A percentile compares a stretch with the other conserved stretches of the same genome.
Conservation (phyloP, 2,888 invertebrate genomes). For the Apamea epomidion region DNA sequence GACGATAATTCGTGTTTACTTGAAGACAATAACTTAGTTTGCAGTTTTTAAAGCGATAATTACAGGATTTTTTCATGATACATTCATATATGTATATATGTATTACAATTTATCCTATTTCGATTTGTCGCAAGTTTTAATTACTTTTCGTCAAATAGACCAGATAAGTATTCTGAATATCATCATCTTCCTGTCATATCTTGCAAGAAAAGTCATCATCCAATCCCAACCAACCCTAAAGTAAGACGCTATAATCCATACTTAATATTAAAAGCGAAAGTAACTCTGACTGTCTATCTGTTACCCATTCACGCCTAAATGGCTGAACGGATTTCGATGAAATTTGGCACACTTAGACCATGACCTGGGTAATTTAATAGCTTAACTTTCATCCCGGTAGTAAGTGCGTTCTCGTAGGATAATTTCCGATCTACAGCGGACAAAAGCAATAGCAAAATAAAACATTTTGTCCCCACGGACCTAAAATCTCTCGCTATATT, state of each 20-base stretch:
- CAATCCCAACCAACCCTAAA: background rate
- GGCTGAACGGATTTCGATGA: background rate
- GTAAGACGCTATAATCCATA: background rate
- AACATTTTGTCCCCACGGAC: background rate
- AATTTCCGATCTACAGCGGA: background rate
- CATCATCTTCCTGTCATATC: background rate
- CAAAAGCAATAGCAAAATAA: background rate
- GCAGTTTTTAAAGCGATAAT: no score
- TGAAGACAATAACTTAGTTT: no score
- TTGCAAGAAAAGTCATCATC: background rate
- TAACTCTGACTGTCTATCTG: no score
- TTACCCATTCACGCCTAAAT: no score
- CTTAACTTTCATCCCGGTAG: background rate
- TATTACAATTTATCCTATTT: no score
- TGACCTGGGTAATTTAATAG: no score
- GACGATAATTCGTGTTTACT: no score
- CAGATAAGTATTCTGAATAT: background rate
- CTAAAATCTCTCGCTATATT: slow-evolving; percentile 8
- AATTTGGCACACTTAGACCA: background rate
- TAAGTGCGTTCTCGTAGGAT: background rate
- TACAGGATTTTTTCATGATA: no score
- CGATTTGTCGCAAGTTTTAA: no score
- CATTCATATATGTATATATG: no score
- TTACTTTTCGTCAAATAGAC: background rate
- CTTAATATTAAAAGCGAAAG: no score